Conservation (phyloP, 1,140 invertebrate genomes). For the Drosophila kanapiae region DNA sequence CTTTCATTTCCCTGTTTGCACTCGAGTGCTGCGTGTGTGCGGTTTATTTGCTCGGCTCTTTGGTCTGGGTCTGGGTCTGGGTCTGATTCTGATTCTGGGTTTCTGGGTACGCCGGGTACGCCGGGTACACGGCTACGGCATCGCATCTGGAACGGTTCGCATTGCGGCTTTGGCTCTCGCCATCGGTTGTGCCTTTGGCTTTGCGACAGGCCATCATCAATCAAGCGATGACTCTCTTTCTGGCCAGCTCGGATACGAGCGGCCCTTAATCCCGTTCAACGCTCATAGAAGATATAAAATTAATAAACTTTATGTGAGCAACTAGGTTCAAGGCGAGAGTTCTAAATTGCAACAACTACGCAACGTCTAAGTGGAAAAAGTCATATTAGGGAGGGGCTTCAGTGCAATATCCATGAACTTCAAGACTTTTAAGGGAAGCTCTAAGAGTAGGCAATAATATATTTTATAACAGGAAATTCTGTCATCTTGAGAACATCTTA, state of each 20-base stretch:
- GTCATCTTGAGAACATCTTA: no score
- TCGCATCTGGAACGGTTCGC: conserved; percentile 53
- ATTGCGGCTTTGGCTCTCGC: conserved; percentile 42
- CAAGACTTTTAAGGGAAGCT: not conserved
- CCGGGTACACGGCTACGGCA: conserved; percentile 16
- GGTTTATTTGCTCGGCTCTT: conserved; percentile 67
- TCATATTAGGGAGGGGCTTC: conserved; percentile 11
- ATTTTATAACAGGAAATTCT: not conserved
- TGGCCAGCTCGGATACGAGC: conserved; percentile 27
- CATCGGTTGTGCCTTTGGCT: conserved; percentile 17
- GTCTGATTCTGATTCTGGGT: conserved; percentile 39
- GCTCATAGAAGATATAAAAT: conserved; percentile 82
- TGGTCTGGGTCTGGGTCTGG: conserved; percentile 43
- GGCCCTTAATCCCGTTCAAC: conserved; percentile 54
- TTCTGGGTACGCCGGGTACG: conserved; percentile 22
- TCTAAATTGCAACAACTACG: conserved; percentile 76
- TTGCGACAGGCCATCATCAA: conserved; percentile 53
- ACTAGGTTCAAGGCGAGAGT: conserved; percentile 68
- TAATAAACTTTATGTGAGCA: conserved; percentile 80
- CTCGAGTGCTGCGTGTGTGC: conserved; percentile 62
- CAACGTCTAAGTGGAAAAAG: conserved; percentile 59
- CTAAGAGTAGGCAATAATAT: not conserved
- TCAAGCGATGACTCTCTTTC: conserved; percentile 45
- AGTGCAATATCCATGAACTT: not conserved
- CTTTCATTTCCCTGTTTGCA: conserved; percentile 66